Conservation (phyloP, 2,888 invertebrate genomes). For the Tupiocoris notatus region DNA sequence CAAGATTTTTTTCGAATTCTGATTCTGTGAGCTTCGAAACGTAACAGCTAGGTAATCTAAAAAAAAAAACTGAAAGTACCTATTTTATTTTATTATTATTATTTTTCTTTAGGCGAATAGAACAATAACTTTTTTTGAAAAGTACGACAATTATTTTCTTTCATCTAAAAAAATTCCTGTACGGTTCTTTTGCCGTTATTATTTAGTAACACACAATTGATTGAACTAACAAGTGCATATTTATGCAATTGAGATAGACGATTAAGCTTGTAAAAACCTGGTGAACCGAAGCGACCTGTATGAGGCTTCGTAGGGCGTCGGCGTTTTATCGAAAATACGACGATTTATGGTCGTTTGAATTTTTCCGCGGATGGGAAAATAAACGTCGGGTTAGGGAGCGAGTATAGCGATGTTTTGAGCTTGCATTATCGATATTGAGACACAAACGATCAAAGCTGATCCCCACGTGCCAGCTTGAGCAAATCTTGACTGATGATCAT, state of each 20-base stretch:
- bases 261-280: neutral
- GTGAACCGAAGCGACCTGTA: neutral
- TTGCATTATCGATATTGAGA: slow-evolving; percentile 30
- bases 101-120: too few species aligned
- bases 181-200: too few species aligned
- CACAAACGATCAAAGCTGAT: slow-evolving; percentile 33
- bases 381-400: neutral
- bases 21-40: too few species aligned
- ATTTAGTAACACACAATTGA: too few species aligned
- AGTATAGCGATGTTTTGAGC: too few species aligned
- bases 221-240: neutral
- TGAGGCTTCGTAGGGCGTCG: neutral
- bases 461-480: slow-evolving; percentile 8
- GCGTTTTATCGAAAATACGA: neutral
- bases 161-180: too few species aligned
- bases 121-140: too few species aligned
- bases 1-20: too few species aligned
- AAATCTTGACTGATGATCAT: slow-evolving; percentile 34
- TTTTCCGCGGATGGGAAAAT: neutral
- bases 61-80: too few species aligned
- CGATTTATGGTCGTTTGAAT: neutral
- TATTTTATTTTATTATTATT: too few species aligned
- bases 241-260: neutral
- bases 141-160: too few species aligned
- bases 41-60: too few species aligned